Percentiles rank a stretch among this genome's conserved stretches.
Conservation (phyloP, 2,113 vertebrate species). For the Willisornis vidua region DNA sequence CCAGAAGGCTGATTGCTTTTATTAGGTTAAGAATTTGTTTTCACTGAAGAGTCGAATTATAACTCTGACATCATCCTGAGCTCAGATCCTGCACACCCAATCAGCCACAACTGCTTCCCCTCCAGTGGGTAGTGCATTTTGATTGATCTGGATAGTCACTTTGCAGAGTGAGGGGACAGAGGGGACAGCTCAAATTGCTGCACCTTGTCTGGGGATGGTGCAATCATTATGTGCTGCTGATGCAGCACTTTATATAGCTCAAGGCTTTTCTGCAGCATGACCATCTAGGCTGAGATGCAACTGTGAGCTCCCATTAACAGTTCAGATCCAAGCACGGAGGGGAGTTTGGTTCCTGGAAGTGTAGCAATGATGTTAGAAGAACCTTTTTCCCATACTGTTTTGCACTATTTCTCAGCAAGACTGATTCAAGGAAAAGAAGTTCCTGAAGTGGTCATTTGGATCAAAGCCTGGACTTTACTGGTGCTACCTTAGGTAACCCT, state of each 20-base stretch:
- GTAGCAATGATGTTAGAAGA: neutral
- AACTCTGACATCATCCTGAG: neutral
- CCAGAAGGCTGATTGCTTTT: neutral
- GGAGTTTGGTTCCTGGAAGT: neutral
- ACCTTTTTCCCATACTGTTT: neutral
- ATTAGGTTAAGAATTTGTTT: neutral
- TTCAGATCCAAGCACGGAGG: neutral
- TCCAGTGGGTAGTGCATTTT: neutral
- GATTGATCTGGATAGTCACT: neutral
- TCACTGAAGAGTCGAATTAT: neutral
- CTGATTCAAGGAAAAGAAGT: neutral
- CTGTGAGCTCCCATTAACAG: neutral
- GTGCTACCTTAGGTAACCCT: constrained; percentile 14
- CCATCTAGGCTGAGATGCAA: neutral
- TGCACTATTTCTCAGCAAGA: neutral
- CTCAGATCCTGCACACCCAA: neutral
- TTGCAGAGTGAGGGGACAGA: neutral
- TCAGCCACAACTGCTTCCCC: neutral
- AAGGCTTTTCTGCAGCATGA: neutral
- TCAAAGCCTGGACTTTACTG: constrained; percentile 6
- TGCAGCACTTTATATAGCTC: neutral
- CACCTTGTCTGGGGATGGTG: neutral
- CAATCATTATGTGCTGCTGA: neutral
- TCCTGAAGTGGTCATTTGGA: constrained; percentile 41
- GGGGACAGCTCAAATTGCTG: neutral